Percentiles rank a stretch among this genome's conserved stretches.
Conservation (phyloP, 2,888 invertebrate genomes). For the Leucoma salicis region DNA sequence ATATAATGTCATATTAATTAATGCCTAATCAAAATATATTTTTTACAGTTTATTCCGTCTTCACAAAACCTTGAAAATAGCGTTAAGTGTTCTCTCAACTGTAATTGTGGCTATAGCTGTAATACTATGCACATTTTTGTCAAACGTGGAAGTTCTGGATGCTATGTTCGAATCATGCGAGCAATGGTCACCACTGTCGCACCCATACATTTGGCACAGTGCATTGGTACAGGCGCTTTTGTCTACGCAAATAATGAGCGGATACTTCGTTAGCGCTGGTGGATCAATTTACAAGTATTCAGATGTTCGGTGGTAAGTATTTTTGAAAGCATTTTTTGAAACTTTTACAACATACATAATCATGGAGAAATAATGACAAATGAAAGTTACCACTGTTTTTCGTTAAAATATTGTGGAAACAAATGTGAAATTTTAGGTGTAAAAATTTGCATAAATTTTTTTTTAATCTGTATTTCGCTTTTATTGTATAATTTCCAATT, state of each 20-base stretch:
- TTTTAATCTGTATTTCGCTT: too few species aligned
- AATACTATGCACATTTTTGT: conserved; percentile 61
- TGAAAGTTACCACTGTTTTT: too few species aligned
- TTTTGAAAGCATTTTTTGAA: background rate
- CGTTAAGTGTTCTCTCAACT: conserved; percentile 61
- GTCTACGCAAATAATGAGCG: conserved; percentile 84
- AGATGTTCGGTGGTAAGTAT: conserved; percentile 84
- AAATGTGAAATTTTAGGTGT: too few species aligned
- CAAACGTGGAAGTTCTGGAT: conserved; percentile 50
- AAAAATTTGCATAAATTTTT: too few species aligned
- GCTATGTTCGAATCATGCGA: conserved; percentile 64
- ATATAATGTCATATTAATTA: too few species aligned
- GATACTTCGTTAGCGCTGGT: conserved; percentile 84
- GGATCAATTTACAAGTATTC: conserved; percentile 84
- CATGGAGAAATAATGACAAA: too few species aligned
- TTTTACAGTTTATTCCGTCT: conserved; percentile 76
- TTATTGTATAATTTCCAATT: too few species aligned
- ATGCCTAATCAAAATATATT: background rate
- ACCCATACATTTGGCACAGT: conserved; percentile 83
- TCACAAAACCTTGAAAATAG: conserved; percentile 72
- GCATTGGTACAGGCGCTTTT: conserved; percentile 84
- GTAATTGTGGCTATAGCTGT: conserved; percentile 58
- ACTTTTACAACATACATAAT: too few species aligned
- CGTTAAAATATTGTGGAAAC: too few species aligned
- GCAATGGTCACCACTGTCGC: conserved; percentile 59